These are phyloP conservation scores for Danio aesculapii DNA, from an alignment of 2,797 vertebrate species.

Conservation along the genomic window DNA sequence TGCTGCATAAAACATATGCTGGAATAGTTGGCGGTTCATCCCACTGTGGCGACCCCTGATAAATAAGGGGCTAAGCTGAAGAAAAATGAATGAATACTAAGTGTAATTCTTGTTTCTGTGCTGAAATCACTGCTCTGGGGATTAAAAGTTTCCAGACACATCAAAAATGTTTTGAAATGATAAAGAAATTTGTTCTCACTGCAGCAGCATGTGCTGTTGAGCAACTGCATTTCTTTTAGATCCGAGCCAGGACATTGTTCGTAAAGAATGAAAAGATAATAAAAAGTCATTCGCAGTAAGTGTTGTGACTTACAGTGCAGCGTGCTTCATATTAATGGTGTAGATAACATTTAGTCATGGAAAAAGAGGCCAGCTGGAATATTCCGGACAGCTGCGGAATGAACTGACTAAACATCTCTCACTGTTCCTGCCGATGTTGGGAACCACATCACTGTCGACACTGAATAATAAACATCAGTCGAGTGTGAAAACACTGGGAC, in stretches of 20 bases:
- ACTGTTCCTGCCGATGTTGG: conserved; percentile 46
- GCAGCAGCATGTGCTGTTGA: conserved; percentile 22
- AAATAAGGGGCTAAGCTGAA: too few relatives aligned
- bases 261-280: conserved; percentile 19
- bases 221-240: conserved; percentile 36
- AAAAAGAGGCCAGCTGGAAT: conserved; percentile 55
- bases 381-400: conserved; percentile 47
- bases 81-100: too few relatives aligned
- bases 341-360: conserved; percentile 49
- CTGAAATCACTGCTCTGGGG: background rate
- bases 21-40: too few relatives aligned
- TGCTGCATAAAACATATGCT: too few relatives aligned
- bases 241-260: conserved; percentile 38
- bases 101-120: background rate
- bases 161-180: conserved; percentile 48
- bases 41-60: too few relatives aligned
- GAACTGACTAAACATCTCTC: conserved; percentile 39
- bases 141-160: conserved; percentile 17
- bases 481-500: conserved; percentile 51
- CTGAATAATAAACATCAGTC: conserved; percentile 51
- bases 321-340: conserved; percentile 15
- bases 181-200: conserved; percentile 46
- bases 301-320: conserved; percentile 4
- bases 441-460: conserved; percentile 27
- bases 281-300: conserved; percentile 1